phyloP scores from a whole-genome alignment of 2,113 vertebrate genomes.

The Pontoporia blainvillei region DNA sequence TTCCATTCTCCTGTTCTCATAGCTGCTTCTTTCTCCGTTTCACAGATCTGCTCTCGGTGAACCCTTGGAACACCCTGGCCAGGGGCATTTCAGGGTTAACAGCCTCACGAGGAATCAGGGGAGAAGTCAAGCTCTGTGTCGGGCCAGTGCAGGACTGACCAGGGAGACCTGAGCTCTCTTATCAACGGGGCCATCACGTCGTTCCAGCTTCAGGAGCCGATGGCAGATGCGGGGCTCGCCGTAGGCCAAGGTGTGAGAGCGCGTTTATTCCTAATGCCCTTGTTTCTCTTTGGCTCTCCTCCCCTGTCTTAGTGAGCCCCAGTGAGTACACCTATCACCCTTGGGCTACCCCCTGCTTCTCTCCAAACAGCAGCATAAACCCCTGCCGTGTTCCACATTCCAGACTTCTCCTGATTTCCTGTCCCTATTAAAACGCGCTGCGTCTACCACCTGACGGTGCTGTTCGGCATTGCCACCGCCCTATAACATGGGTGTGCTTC shows the following conservation, averaged over 20 bases:
- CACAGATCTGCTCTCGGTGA: neutral
- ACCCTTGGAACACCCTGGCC: neutral
- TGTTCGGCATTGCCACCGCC: fast-evolving
- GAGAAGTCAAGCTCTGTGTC: neutral
- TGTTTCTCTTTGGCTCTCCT: neutral
- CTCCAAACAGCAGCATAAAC: neutral
- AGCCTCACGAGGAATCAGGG: neutral
- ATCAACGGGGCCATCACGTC: fast-evolving
- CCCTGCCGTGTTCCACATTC: neutral
- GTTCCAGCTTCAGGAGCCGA: neutral
- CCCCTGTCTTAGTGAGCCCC: neutral
- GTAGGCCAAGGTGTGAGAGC: neutral
- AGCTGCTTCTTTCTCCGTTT: neutral
- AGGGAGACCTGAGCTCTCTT: neutral
- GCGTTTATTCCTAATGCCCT: neutral
- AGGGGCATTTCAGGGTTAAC: neutral
- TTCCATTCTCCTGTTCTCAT: neutral
- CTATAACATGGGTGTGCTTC: fast-evolving
- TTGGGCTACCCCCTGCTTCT: neutral
- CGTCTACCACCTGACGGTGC: neutral
- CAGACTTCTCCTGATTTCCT: neutral
- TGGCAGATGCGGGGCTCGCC: neutral
- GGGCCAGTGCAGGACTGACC: neutral
- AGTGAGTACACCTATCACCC: fast-evolving
- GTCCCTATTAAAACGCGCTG: neutral